Percentiles rank a stretch among this genome's conserved stretches.
phyloP scores from a whole-genome alignment of 2,888 invertebrate species.

The Tinea trinotella region DNA sequence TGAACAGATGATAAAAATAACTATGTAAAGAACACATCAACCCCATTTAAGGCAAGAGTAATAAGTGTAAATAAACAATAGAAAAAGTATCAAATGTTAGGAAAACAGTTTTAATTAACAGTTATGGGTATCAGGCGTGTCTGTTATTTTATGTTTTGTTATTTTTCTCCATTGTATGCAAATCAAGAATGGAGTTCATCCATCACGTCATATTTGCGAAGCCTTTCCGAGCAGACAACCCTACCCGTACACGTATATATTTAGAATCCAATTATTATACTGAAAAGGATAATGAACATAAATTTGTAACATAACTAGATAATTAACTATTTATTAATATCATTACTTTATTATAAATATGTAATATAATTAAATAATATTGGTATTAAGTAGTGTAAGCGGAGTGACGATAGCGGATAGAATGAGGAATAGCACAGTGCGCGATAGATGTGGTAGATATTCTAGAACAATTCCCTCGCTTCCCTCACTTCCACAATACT shows the following conservation, averaged over 20 bases:
- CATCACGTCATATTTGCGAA: conserved; percentile 67
- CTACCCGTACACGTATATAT: not conserved
- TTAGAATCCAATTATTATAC: conserved; percentile 1
- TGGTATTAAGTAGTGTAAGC: too few relatives aligned
- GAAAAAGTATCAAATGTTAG: conserved; percentile 6
- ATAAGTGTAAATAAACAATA: not conserved
- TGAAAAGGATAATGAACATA: not conserved
- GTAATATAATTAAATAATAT: too few relatives aligned
- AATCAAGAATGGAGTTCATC: conserved; percentile 56
- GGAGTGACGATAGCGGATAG: too few relatives aligned
- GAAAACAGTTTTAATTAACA: conserved; percentile 58
- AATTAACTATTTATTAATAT: too few relatives aligned
- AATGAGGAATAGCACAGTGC: too few relatives aligned
- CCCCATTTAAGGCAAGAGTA: not conserved
- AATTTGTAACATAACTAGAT: too few relatives aligned
- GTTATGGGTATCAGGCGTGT: conserved; percentile 47
- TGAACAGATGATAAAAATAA: not conserved
- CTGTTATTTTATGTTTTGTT: conserved; percentile 44
- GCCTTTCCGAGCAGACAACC: not conserved
- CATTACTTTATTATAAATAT: too few relatives aligned
- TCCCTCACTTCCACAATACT: too few relatives aligned
- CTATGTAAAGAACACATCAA: not conserved
- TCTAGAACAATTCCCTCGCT: too few relatives aligned
- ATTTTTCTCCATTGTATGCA: conserved; percentile 66
- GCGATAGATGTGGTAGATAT: too few relatives aligned